A percentile compares a stretch with the other conserved stretches of the same genome.
phyloP scores from a whole-genome alignment of 2,113 vertebrate genomes.

The Bothrops jararaca region DNA sequence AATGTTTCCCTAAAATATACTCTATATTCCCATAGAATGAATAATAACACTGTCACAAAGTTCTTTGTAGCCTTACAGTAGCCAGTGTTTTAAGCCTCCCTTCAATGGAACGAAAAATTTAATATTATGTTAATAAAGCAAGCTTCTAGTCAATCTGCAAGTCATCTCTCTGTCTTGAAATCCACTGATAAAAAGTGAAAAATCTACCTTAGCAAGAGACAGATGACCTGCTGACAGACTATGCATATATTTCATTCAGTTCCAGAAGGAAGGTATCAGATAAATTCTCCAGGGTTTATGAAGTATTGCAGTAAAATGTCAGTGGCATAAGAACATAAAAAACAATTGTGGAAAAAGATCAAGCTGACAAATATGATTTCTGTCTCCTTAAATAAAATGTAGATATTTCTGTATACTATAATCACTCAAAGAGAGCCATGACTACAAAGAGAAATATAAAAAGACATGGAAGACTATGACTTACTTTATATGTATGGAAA shows the following conservation, averaged over 20 bases:
- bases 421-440: background rate
- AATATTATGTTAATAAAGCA: constrained; percentile 55
- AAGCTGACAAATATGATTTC: constrained; percentile 28
- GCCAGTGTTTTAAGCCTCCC: constrained; percentile 51
- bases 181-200: constrained; percentile 68
- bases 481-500: background rate
- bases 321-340: constrained; percentile 51
- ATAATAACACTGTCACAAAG: constrained; percentile 36
- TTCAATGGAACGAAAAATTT: constrained; percentile 64
- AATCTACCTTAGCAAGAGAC: constrained; percentile 69
- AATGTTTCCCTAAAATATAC: constrained; percentile 45
- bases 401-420: constrained; percentile 23
- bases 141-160: constrained; percentile 64
- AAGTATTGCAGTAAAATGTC: constrained; percentile 58
- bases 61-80: constrained; percentile 27
- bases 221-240: constrained; percentile 67
- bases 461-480: background rate
- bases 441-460: constrained; percentile 7
- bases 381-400: constrained; percentile 34
- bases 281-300: constrained; percentile 54
- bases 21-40: constrained; percentile 56
- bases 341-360: constrained; percentile 46
- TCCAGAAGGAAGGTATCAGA: constrained; percentile 52
- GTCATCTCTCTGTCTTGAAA: constrained; percentile 65
- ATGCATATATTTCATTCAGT: constrained; percentile 55